Base-by-base conservation (phyloP, 2,113 vertebrate genomes). In the Dromas ardeola region DNA sequence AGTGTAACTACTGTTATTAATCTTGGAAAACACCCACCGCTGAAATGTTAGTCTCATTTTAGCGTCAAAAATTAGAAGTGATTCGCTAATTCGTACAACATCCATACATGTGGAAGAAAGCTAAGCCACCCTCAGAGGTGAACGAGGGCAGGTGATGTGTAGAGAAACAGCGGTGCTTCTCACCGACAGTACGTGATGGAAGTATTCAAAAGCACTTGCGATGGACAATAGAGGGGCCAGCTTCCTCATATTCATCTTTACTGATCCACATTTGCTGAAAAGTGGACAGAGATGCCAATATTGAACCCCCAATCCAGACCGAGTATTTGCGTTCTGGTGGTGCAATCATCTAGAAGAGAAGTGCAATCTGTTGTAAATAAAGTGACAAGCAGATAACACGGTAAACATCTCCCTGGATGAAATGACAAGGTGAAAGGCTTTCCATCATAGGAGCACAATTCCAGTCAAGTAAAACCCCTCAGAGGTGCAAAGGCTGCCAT, bases 261-360 rank as follows among this genome's bases (percentile, higher is more conserved):
- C 85, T 92, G 69, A 97, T 96, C 93, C 96, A 97, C 93, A 84
- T 95, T 53, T 95, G 93, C 95, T 96, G 95, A 43, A 84, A 95
- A 53, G 85, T 95, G 53, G 88, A 96, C 23, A 82, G 63, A 36
- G 76, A 88, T 5, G 89, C 86, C 59, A 84, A 43, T 49, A 87
- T 73, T 9, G 95, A 96, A 7, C 88, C 85, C 10, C 79, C 96
- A 63, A 89, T 94, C 94, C 88, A 84, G 72, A 93, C 95, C 7
- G 95, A 96, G 59, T 95, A 97, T 89, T 97, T 97, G 53, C 92
- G 84, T 71, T 97, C 95, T 12, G 92, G 96, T 15, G 94, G 92
- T 42, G 96, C 91, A 32, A 96, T 93, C 53, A 93, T 93, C 96
- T 96, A 74, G 45, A 85, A 93, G 40, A 77, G 52, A 61, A 86